phyloP scores from a whole-genome alignment of 23 tunicate species.

The Aplidium turbinatum region DNA sequence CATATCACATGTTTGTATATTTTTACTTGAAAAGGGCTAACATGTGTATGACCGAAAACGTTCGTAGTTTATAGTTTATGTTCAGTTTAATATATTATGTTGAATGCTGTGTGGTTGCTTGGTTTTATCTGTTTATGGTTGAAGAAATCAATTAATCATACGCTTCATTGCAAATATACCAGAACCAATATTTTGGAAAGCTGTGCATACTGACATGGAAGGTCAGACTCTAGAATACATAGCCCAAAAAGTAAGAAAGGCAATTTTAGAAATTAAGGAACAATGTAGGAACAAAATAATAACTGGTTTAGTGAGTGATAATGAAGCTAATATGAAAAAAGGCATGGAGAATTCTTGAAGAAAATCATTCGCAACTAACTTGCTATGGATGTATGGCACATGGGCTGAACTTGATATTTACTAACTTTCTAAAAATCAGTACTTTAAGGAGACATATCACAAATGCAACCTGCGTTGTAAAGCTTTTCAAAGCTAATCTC shows the following conservation, averaged over 20 bases:
- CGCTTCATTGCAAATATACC: constrained; percentile 3
- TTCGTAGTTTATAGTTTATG: too few species aligned
- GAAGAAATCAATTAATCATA: constrained; percentile 2
- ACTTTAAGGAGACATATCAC: too few species aligned
- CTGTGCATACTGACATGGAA: not conserved
- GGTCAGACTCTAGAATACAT: constrained; percentile 8
- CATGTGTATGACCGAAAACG: too few species aligned
- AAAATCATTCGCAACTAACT: not conserved
- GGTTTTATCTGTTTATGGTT: too few species aligned
- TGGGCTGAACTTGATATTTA: too few species aligned
- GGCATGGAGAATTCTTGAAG: not conserved
- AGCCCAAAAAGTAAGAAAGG: not conserved
- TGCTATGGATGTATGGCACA: constrained; percentile 2
- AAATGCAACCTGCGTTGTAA: too few species aligned
- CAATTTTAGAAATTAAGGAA: constrained; percentile 6
- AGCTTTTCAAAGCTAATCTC: too few species aligned
- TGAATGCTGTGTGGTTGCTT: too few species aligned
- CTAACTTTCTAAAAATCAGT: too few species aligned
- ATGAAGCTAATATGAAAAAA: constrained; percentile 17
- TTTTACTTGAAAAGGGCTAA: too few species aligned
- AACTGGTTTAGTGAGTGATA: constrained; percentile 4
- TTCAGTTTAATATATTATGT: too few species aligned
- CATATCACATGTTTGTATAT: too few species aligned
- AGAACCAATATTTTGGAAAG: constrained; percentile 6
- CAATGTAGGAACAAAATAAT: constrained; percentile 4